A percentile compares a stretch with the other conserved stretches of the same genome.
Conservation (phyloP, 2,888 invertebrate species). For the Embidobia sp. region DNA sequence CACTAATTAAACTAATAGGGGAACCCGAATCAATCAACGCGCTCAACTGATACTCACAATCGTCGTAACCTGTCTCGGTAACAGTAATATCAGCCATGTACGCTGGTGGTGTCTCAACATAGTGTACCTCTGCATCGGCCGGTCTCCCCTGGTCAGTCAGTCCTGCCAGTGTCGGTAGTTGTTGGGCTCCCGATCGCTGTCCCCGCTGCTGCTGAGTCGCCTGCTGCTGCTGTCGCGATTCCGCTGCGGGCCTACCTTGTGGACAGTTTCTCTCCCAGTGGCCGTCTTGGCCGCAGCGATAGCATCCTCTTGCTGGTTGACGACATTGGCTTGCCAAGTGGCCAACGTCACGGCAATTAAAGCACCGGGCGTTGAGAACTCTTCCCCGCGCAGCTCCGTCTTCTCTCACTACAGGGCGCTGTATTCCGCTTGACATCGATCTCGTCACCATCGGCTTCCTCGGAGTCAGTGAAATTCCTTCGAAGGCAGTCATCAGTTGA, state of each 20-base stretch:
- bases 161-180: too few relatives aligned
- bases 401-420: too few relatives aligned
- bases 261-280: background rate
- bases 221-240: too few relatives aligned
- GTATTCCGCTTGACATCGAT: background rate
- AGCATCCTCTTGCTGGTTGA: background rate
- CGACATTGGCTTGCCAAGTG: background rate
- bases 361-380: background rate
- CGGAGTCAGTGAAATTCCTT: slow-evolving; percentile 4
- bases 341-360: background rate
- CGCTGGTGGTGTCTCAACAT: background rate
- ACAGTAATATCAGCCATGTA: background rate
- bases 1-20: slow-evolving; percentile 4
- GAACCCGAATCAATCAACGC: slow-evolving; percentile 9
- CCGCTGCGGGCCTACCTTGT: background rate
- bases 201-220: too few relatives aligned
- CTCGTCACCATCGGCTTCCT: background rate
- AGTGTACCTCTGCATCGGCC: background rate
- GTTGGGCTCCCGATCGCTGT: too few relatives aligned
- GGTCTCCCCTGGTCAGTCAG: background rate
- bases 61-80: background rate
- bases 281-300: background rate
- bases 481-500: slow-evolving; percentile 11
- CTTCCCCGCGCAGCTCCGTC: background rate
- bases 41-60: slow-evolving; percentile 3